Conservation (phyloP, 2,797 vertebrate genomes). For the Myiothlypis coronata region DNA sequence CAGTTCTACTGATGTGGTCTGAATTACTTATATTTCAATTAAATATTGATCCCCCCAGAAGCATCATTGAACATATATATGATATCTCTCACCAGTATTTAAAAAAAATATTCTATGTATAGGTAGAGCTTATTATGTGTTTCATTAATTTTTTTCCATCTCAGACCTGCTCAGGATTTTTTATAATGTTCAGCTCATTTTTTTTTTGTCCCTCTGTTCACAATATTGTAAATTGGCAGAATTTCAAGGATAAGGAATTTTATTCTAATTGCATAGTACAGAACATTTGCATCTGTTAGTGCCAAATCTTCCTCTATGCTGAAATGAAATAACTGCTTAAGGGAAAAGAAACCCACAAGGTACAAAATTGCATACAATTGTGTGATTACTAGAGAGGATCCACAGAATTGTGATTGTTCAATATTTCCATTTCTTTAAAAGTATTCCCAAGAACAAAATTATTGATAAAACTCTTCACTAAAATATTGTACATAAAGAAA, state of each 20-base stretch:
- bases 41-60: not conserved
- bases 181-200: not conserved
- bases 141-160: not conserved
- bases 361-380: not conserved
- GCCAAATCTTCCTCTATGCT: not conserved
- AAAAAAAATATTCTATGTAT: not conserved
- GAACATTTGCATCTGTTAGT: not conserved
- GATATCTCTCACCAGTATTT: not conserved
- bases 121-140: not conserved
- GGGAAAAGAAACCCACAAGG: not conserved
- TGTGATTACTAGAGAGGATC: not conserved
- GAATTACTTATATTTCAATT: not conserved
- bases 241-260: constrained; percentile 14
- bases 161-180: not conserved
- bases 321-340: not conserved
- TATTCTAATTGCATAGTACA: not conserved
- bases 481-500: not conserved
- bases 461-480: not conserved
- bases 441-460: not conserved
- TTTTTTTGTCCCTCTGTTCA: not conserved
- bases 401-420: not conserved
- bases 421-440: not conserved
- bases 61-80: not conserved
- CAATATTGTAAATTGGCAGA: not conserved
- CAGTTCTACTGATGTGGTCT: not conserved